These are phyloP conservation scores for Scaptomyza polygonia DNA, from an alignment of 2,888 invertebrate species.

Conservation along the genomic window DNA sequence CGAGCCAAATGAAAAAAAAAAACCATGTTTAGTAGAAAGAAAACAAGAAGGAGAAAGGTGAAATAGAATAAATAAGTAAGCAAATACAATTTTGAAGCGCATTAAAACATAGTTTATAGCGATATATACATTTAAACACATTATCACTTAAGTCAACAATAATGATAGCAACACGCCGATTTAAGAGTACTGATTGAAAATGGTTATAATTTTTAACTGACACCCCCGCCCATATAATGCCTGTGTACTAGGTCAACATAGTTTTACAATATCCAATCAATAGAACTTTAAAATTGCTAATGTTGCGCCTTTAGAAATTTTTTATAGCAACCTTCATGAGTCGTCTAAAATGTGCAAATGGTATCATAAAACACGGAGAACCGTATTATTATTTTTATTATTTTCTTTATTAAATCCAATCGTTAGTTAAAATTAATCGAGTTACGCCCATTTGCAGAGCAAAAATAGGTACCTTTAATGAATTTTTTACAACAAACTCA, in stretches of 20 bases:
- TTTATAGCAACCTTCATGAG: background rate
- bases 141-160: slow-evolving; percentile 32
- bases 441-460: too few relatives aligned
- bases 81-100: slow-evolving; percentile 54
- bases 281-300: background rate
- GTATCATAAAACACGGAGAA: background rate
- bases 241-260: background rate
- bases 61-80: slow-evolving; percentile 75
- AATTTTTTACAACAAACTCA: too few relatives aligned
- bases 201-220: slow-evolving; percentile 12
- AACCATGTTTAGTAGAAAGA: slow-evolving; percentile 47
- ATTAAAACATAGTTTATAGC: slow-evolving; percentile 66
- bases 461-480: too few relatives aligned
- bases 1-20: slow-evolving; percentile 23
- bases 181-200: slow-evolving; percentile 5
- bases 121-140: slow-evolving; percentile 39
- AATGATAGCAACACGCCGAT: slow-evolving; percentile 17
- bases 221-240: background rate
- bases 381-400: background rate
- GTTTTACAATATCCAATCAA: background rate
- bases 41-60: slow-evolving; percentile 77
- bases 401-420: too few relatives aligned
- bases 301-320: background rate
- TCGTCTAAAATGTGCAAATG: background rate
- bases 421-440: too few relatives aligned